Evolutionary conservation across 2,113 vertebrate genomes (phyloP), one percentile per base, ranked within the genome.

Genomic region (Zingel zingel): DNA sequence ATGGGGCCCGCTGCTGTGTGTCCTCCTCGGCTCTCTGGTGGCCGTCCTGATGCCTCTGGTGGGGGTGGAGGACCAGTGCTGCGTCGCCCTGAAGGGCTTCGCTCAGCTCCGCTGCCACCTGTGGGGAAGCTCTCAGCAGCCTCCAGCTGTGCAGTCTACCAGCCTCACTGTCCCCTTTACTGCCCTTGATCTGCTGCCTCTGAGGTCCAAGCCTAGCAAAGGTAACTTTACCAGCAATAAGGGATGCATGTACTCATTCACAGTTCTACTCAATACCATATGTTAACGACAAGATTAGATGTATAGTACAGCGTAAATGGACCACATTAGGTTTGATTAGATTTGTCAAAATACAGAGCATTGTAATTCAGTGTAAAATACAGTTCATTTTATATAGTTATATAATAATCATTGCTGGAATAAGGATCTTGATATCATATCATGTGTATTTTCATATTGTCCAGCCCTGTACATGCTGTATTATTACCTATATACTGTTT

Each of bases 141-240:
- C 93, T 45, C 36, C 88, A 0, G 80, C 81, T 39, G 95, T 94
- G 2, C 96, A 94, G 0, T 96, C 94, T 3, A 98, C 97, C 0
- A 96, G 97, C 59, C 97, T 98, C 79, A 97, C 97, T 0, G 91
- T 98, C 7, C 92, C 97, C 48, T 96, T 97, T 43, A 92, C 91
- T 0, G 95, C 91, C 0, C 81, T 97, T 0, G 95, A 96, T 65
- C 89, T 98, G 50, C 93, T 97, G 89, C 96, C 96, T 59, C 89
- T 94, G 53, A 97, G 93, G 81, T 84, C 94, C 83, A 97, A 96
- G 87, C 95, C 96, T 0, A 94, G 94, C 83, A 90, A 96, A 95
- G 97, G 98, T 99, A 91, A 33, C 33, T 33, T 33, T 33, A 33
- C 33, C 6, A 33, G 33, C 30, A 33, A 47, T 23, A 14, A 16